Evolutionary conservation across 1,140 invertebrate species (phyloP), one percentile per base, ranked within the genome.

Genomic region (Pemphigus obesinymphae): DNA sequence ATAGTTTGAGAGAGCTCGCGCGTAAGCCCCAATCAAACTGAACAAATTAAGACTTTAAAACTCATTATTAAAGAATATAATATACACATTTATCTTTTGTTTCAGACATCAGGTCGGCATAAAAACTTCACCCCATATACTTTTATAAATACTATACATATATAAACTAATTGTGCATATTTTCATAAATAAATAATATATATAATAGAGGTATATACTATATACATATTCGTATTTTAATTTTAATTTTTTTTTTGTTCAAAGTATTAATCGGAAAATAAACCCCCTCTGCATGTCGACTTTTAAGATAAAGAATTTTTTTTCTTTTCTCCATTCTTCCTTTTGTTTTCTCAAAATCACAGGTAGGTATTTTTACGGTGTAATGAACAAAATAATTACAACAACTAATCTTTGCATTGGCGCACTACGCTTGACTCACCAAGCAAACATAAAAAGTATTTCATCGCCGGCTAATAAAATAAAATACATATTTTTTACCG

Each of bases 31-130:
- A 78, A 78, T 78, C 73, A 58, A 23, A 78, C 31, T 37, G 73
- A 78, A 78, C 73, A 78, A 78, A 78, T 58, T 37, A 55, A 78
- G 73, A 40, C 50, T 78, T 78, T 58, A 58, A 78, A 78, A 78
- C 29, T 78, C 73, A 78, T 78, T 78, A 78, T 40, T 29, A 78
- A 58, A 78, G 73, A 37, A 58, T n/a, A n/a, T n/a, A n/a, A n/a
- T n/a, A n/a, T n/a, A n/a, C 37, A 73, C 29, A 73, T 73, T 50
- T 73, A 73, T 73, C 43, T 73, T 73, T 50, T 73, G 70, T 73
- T n/a, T 48, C 17, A 73, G 43, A 50, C 68, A 20, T 31, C 40
- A 26, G 13, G 13, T 45, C 15, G 1, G 68, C n/a, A n/a, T n/a
- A 26, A 45, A 70, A 45, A 70, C 37, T 70, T 70, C 40, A 26